These are phyloP conservation scores for Macrosiphum euphorbiae DNA, from an alignment of 2,888 invertebrate genomes.

Conservation along the genomic window DNA sequence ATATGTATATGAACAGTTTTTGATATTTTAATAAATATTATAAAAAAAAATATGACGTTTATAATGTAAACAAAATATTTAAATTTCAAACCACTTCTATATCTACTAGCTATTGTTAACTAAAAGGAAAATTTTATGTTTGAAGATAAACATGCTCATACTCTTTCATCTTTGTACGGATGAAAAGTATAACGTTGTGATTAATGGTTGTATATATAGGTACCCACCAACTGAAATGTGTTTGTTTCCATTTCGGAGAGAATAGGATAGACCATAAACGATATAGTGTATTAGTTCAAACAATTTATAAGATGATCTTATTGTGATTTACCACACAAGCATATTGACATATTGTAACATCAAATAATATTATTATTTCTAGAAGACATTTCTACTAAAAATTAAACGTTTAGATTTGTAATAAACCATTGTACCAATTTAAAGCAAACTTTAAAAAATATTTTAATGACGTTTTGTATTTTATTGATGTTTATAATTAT, in stretches of 20 bases:
- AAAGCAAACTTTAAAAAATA: neutral
- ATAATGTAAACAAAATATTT: neutral
- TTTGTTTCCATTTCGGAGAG: neutral
- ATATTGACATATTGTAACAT: neutral
- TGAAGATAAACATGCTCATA: neutral
- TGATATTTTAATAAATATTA: neutral
- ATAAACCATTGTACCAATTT: neutral
- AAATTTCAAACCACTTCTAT: neutral
- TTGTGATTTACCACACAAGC: neutral
- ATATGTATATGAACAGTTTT: neutral
- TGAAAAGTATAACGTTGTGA: neutral
- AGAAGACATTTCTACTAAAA: neutral
- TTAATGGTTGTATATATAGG: neutral
- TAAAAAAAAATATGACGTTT: neutral
- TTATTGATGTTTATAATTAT: conserved; percentile 4
- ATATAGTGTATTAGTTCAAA: neutral
- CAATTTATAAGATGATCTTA: neutral
- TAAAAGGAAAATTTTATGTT: neutral
- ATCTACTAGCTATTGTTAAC: neutral
- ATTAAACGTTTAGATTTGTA: neutral
- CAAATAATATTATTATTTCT: neutral
- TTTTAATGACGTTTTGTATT: neutral
- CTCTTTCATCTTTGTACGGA: neutral
- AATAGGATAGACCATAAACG: neutral
- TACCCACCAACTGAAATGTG: neutral